Evolutionary conservation across 2,113 vertebrate species (phyloP), one percentile per base, ranked within the genome.

Genomic region (Symphodus melops): DNA sequence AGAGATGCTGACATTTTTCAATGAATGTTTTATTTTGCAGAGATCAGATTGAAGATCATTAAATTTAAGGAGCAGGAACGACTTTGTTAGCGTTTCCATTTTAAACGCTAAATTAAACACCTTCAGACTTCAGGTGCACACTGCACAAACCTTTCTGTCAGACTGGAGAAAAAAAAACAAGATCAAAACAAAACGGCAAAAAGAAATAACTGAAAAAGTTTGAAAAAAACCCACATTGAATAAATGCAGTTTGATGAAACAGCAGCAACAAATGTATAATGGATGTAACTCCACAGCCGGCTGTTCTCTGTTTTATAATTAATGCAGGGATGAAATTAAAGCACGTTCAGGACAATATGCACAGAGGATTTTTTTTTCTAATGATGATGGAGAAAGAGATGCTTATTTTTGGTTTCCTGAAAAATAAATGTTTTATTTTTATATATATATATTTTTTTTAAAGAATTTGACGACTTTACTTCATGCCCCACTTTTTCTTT

Each of bases 211-310:
- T 53, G 67, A 72, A 68, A 68, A 71, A 59, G 8, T 44, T 56
- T 71, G 25, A 23, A 84, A 61, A 61, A 73, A 49, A 61, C 65
- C 20, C 48, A 46, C 60, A 61, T 41, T 28, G 51, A 73, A 69
- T 73, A 8, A 64, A 77, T 84, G 63, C 82, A 62, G 69, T 81
- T 65, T 77, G 77, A 73, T 69, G 25, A 44, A 61, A 61, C 55
- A 73, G 33, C 72, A 55, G 46, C 41, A 44, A 36, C 51, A 60
- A 13, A 61, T 68, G 41, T 62, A 44, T 80, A 36, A 68, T 76
- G n/a, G 12, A 75, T 59, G 36, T 42, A 58, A 44, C 54, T 76
- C 52, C 54, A 76, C 72, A 37, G 57, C 58, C 60, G 25, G 53
- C 46, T 53, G 53, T 37, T 13, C n/a, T 68, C 36, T 61, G 9